phyloP scores from a whole-genome alignment of 2,888 invertebrate genomes.

The Callinectes sapidus region DNA sequence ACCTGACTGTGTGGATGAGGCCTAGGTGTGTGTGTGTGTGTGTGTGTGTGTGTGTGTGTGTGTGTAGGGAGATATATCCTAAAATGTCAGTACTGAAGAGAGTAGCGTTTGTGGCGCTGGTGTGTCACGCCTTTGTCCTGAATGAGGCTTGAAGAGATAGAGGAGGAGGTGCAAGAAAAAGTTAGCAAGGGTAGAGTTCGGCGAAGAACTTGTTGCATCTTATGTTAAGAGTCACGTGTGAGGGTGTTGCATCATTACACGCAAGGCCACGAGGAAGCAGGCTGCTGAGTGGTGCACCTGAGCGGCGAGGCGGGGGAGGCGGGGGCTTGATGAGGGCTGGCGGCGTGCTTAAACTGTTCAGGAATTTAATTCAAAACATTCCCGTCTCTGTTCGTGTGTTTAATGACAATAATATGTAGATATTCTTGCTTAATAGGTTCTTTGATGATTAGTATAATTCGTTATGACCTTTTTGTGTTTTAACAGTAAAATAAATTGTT shows the following conservation, averaged over 20 bases:
- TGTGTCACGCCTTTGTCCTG: not conserved
- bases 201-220: not conserved
- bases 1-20: not conserved
- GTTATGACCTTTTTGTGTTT: not conserved
- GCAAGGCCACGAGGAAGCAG: not conserved
- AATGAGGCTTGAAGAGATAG: not conserved
- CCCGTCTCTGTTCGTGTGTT: not conserved
- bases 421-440: not conserved
- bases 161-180: not conserved
- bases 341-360: constrained; percentile 9
- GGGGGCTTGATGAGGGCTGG: constrained; percentile 21
- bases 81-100: not conserved
- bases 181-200: not conserved
- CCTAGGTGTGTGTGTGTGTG: constrained; percentile 1
- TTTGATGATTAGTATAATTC: not conserved
- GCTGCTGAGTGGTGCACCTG: constrained; percentile 18
- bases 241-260: constrained; percentile 26
- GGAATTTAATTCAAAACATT: not conserved
- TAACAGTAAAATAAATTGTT: not conserved
- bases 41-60: constrained; percentile 3
- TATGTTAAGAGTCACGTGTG: not conserved
- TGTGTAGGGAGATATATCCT: not conserved
- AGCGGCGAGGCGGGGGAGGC: not conserved
- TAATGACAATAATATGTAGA: not conserved
- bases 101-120: not conserved